Evolutionary conservation across 1,140 invertebrate genomes (phyloP), one percentile per base, ranked within the genome.

Genomic region (Thrips palmi): DNA sequence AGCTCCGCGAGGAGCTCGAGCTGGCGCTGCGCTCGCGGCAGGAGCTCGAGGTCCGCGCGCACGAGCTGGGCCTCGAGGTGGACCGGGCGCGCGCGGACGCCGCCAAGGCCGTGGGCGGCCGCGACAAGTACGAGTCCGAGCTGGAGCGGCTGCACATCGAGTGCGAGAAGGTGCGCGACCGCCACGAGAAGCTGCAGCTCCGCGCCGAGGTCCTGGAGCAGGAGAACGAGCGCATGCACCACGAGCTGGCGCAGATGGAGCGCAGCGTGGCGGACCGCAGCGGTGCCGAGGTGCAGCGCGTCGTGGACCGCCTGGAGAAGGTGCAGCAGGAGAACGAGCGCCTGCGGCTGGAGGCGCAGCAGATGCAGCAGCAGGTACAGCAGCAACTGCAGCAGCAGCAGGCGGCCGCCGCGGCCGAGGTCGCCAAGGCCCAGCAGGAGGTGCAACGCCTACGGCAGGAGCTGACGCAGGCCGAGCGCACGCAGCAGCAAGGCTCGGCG

Each of bases 71-170:
- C 44, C 65, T 83, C 45, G 81, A 86, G 55, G 54, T 86, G 27
- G 82, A 88, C 47, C 55, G 82, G 31, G 72, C 74, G 33, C 74
- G 78, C 47, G 69, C 70, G 21, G 83, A 87, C 51, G 68, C 77
- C n/a, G 60, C 62, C 29, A 86, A 86, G 54, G 57, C 74, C 7
- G 65, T 66, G 30, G 65, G 65, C 14, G 61, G 64, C 14, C 73
- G 83, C 53, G 80, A 86, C 38, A 82, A 82, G 49, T 76, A 80
- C 52, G 66, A 76, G 11, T 60, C 63, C 27, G 80, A 84, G 45
- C 60, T 82, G 29, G 84, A 87, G 51, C 61, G 78, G 24, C 69
- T 80, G 23, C 70, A 77, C 49, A 82, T 86, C 50, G 84, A 88
- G 49, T 72, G 79, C 40, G 83, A 87, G 50, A 87, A 87, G 59